phyloP scores from a whole-genome alignment of 2,113 vertebrate genomes.

The Pygoscelis adeliae region DNA sequence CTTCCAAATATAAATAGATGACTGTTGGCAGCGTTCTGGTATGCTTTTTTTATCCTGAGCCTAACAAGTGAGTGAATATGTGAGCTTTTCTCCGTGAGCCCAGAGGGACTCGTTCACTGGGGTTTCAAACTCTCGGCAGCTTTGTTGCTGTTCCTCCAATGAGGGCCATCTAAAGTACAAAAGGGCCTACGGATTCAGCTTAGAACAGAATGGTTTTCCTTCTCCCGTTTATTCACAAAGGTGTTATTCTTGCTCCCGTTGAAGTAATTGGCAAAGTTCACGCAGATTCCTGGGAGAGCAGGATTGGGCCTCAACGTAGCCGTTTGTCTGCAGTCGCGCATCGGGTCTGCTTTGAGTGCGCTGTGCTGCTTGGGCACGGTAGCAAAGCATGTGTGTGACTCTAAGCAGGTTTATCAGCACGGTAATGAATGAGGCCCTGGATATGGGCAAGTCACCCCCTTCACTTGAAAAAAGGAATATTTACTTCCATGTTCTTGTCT shows the following conservation, averaged over 20 bases:
- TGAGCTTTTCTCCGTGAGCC: background rate
- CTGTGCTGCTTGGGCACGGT: too few species aligned
- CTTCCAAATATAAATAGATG: conserved; percentile 15
- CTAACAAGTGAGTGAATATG: background rate
- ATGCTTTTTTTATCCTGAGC: background rate
- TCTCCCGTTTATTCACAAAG: background rate
- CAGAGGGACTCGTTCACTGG: background rate
- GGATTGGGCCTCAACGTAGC: background rate
- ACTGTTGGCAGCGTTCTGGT: background rate
- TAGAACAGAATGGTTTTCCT: background rate
- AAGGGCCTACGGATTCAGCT: background rate
- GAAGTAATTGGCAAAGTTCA: background rate
- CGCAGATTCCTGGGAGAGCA: background rate
- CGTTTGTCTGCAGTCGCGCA: accelerated
- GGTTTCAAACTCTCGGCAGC: background rate
- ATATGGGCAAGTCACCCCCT: background rate
- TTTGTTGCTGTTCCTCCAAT: background rate
- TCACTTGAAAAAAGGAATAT: background rate
- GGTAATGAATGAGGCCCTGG: background rate
- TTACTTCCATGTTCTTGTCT: background rate
- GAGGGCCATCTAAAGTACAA: background rate
- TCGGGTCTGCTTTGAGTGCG: accelerated
- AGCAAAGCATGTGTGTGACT: accelerated
- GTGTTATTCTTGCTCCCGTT: background rate
- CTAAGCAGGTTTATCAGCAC: background rate